Percentiles rank a stretch among this genome's conserved stretches.
phyloP scores from a whole-genome alignment of 2,797 vertebrate genomes.

The Oophaga sylvatica region DNA sequence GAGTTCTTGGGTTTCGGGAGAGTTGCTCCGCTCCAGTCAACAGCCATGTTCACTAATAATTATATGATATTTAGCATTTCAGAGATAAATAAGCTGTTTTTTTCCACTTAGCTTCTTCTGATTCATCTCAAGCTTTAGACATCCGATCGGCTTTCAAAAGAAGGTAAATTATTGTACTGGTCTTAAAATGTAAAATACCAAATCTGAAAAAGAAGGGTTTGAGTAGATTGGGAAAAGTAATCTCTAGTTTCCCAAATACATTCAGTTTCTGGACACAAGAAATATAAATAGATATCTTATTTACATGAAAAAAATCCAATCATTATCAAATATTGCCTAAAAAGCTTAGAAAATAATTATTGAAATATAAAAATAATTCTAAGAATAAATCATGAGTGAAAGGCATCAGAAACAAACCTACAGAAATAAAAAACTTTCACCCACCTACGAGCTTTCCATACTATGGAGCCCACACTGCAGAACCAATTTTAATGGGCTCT shows the following conservation, averaged over 20 bases:
- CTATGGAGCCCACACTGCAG: not conserved
- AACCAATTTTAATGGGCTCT: not conserved
- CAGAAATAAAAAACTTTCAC: not conserved
- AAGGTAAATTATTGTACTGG: constrained; percentile 84
- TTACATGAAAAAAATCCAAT: too few relatives aligned
- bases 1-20: not conserved
- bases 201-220: not conserved
- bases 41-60: not conserved
- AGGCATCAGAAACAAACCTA: not conserved
- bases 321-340: not conserved
- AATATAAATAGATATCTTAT: too few relatives aligned
- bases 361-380: too few relatives aligned
- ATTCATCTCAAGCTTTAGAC: constrained; percentile 85
- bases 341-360: not conserved
- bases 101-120: constrained; percentile 73
- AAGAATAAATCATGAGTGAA: not conserved
- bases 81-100: constrained; percentile 32
- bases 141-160: constrained; percentile 99
- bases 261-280: not conserved
- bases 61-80: not conserved
- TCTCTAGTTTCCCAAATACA: not conserved
- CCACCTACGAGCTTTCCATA: not conserved
- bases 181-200: not conserved
- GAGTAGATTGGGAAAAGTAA: not conserved
- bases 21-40: not conserved